phyloP scores from a whole-genome alignment of 1,140 invertebrate genomes.

The Thaumetopoea pityocampa region DNA sequence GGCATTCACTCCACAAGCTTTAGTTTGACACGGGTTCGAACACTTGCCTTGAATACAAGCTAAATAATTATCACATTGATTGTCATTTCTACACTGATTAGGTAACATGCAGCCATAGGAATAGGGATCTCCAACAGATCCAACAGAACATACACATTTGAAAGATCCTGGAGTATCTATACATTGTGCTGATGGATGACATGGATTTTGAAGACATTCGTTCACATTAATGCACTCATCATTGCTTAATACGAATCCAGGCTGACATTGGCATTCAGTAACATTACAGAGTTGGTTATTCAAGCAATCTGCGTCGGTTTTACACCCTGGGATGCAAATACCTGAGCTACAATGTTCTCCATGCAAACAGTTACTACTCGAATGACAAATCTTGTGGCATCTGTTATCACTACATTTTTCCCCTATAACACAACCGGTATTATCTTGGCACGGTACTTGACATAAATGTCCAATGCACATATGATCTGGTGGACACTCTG shows the following conservation, averaged over 20 bases:
- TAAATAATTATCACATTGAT: slow-evolving; percentile 83
- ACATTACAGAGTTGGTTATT: slow-evolving; percentile 87
- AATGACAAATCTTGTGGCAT: slow-evolving; percentile 91
- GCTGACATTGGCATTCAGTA: slow-evolving; percentile 86
- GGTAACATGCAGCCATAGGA: slow-evolving; percentile 83
- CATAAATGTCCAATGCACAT: slow-evolving; percentile 86
- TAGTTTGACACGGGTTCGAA: slow-evolving; percentile 83
- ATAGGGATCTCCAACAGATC: slow-evolving; percentile 87
- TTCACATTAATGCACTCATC: slow-evolving; percentile 86
- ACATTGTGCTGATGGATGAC: slow-evolving; percentile 87
- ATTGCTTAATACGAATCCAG: slow-evolving; percentile 82
- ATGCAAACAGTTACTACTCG: slow-evolving; percentile 90
- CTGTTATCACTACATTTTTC: slow-evolving; percentile 88
- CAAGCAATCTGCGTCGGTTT: slow-evolving; percentile 87
- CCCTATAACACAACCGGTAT: slow-evolving; percentile 85
- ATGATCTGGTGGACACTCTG: slow-evolving; percentile 83
- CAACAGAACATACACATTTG: slow-evolving; percentile 85
- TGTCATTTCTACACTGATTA: slow-evolving; percentile 82
- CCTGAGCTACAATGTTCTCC: slow-evolving; percentile 91
- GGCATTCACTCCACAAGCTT: slow-evolving; percentile 84
- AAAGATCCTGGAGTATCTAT: slow-evolving; percentile 88
- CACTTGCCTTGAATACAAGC: slow-evolving; percentile 85
- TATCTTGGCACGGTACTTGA: slow-evolving; percentile 84
- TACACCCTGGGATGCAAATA: slow-evolving; percentile 88
- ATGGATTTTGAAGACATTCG: slow-evolving; percentile 87